Conservation (phyloP, 2,113 vertebrate species). For the Octodon degus region DNA sequence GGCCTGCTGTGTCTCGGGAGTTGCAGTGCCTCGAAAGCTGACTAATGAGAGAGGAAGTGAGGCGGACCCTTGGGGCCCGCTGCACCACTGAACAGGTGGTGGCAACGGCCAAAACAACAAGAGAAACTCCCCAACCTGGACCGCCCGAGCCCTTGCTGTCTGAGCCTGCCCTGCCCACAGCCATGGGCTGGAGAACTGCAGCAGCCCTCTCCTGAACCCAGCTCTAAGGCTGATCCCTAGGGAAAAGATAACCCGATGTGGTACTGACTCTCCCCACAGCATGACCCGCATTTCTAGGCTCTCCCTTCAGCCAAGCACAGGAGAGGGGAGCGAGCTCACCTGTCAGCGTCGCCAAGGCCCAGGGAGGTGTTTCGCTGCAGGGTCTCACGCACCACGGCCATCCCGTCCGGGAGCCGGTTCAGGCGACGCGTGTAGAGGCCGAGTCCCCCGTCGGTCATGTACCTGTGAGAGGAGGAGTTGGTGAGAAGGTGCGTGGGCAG, state of each 20-base stretch:
- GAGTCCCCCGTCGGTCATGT: constrained; percentile 97
- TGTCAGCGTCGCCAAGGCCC: constrained; percentile 97
- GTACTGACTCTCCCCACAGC: background rate
- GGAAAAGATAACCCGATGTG: background rate
- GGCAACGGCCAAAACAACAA: constrained; percentile 45
- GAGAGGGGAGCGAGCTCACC: constrained; percentile 84
- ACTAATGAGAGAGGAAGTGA: constrained; percentile 44
- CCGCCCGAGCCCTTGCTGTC: background rate
- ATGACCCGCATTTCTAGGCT: background rate
- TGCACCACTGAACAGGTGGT: background rate
- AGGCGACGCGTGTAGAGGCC: constrained; percentile 95
- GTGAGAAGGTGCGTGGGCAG: accelerated
- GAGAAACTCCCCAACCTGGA: background rate
- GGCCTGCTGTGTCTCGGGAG: background rate
- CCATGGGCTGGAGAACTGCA: too few species aligned
- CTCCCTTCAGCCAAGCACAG: background rate
- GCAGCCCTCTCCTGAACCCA: background rate
- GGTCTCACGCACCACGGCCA: constrained; percentile 95
- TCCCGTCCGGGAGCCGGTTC: constrained; percentile 95
- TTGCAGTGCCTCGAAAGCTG: constrained; percentile 71
- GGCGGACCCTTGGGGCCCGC: constrained; percentile 10
- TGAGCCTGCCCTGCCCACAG: background rate
- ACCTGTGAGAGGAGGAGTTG: constrained; percentile 86
- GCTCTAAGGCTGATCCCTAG: background rate
- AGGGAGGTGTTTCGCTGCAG: constrained; percentile 91